phyloP scores from a whole-genome alignment of 37 sponge, comb jelly and placozoan species.

The Crambe crambe region DNA sequence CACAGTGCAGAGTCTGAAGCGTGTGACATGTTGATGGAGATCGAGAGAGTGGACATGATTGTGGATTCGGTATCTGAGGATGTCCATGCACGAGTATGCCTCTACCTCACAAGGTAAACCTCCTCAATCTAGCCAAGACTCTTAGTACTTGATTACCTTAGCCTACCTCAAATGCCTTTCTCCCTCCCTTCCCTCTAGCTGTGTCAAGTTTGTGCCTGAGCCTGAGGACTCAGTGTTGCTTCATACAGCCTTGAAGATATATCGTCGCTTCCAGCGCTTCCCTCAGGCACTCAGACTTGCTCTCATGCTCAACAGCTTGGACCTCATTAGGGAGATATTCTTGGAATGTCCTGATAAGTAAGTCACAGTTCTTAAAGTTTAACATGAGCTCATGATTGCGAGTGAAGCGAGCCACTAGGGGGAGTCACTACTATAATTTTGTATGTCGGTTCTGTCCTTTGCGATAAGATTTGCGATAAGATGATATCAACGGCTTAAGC shows the following conservation, averaged over 20 bases:
- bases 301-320: slow-evolving; percentile 84
- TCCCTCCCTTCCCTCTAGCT: slow-evolving; percentile 54
- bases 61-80: slow-evolving; percentile 58
- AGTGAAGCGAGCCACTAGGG: too few species aligned
- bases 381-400: neutral
- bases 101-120: slow-evolving; percentile 87
- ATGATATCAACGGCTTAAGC: too few species aligned
- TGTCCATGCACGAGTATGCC: slow-evolving; percentile 86
- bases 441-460: too few species aligned
- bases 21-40: slow-evolving; percentile 97
- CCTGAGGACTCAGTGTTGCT: slow-evolving; percentile 91
- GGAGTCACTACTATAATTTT: too few species aligned
- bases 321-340: slow-evolving; percentile 77
- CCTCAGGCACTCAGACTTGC: slow-evolving; percentile 89
- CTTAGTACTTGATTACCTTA: neutral
- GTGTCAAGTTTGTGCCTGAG: slow-evolving; percentile 96
- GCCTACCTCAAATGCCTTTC: neutral
- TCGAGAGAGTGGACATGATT: slow-evolving; percentile 71
- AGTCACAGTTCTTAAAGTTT: too few species aligned
- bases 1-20: slow-evolving; percentile 95
- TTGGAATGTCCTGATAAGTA: slow-evolving; percentile 71
- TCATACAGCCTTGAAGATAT: slow-evolving; percentile 73
- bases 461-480: too few species aligned
- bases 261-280: slow-evolving; percentile 73
- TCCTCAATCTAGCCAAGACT: neutral